Base-by-base conservation (phyloP, 1,140 invertebrate genomes). In the Conus betulinus region DNA sequence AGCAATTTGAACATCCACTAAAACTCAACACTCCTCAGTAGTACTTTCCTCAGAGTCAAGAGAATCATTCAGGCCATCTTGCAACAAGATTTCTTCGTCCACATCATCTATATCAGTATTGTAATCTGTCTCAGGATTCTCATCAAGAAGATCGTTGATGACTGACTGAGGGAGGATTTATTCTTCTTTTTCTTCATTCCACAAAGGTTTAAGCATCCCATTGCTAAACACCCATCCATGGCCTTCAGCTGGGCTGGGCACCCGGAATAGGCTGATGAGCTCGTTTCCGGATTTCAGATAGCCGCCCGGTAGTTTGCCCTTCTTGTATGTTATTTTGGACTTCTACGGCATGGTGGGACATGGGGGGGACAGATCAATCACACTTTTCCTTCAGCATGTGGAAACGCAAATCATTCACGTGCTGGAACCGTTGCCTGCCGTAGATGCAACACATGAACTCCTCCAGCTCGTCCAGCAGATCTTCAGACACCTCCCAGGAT, bases 381-480 rank as follows among this genome's bases (percentile, higher is more conserved):
- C 51, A 60, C 81, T 5, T 60, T n/a, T 25, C 55, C 20, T 53
- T 83, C 51, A 53, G n/a, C 55, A 83, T 83, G 20, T 53, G 81
- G 51, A 53, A 53, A 83, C 51, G 8, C 15, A 53, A 23, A 10
- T 83, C 81, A 53, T 60, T 67, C 52, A 57, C 27, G 20, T 39
- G 13, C 60, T 25, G 13, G 17, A 15, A 60, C n/a, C 52, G 27
- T 60, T 53, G n/a, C 25, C 51, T 87, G 51, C 67, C 51, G 39
- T 87, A 87, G 53, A 87, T 87, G 27, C 25, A 39, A 51, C 85
- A 87, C 10, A 51, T 76, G 53, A 87, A 87, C 23, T 71, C n/a
- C 63, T 87, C 85, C 55, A 87, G 27, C 25, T 74, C 85, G n/a
- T 74, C n/a, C 27, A 25, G 23, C 13, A 87, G 11, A 3, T 67